phyloP scores from a whole-genome alignment of 2,113 vertebrate genomes.

The Callocephalon fimbriatum region DNA sequence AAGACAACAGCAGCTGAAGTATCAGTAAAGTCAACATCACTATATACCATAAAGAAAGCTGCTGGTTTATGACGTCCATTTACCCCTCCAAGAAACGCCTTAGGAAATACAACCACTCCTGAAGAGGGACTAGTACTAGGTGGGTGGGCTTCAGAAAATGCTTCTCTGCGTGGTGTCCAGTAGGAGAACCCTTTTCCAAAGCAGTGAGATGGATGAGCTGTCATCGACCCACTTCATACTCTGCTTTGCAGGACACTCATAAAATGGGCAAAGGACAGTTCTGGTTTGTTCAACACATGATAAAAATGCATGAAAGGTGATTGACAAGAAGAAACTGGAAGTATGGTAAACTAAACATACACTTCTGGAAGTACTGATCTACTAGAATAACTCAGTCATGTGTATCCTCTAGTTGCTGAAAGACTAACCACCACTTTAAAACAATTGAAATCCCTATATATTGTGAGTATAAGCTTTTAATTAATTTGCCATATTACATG shows the following conservation, averaged over 20 bases:
- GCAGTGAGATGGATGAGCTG: conserved; percentile 36
- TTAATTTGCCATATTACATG: conserved; percentile 55
- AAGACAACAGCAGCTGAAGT: conserved; percentile 70
- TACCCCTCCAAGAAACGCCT: conserved; percentile 6
- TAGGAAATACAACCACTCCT: not conserved
- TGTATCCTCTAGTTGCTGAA: conserved; percentile 51
- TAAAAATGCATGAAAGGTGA: not conserved
- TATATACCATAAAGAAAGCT: not conserved
- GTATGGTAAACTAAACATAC: not conserved
- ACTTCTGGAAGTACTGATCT: not conserved
- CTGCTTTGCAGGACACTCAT: not conserved
- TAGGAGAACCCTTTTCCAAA: conserved; percentile 49
- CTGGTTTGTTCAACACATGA: not conserved
- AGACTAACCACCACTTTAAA: conserved; percentile 56
- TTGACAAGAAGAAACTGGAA: conserved; percentile 2
- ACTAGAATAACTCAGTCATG: not conserved
- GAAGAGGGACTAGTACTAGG: not conserved
- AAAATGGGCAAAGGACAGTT: not conserved
- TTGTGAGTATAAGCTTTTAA: conserved; percentile 66
- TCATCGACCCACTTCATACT: not conserved
- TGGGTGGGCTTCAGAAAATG: conserved; percentile 49
- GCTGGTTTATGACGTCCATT: not conserved
- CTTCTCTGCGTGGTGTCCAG: conserved; percentile 17
- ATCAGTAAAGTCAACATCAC: conserved; percentile 47
- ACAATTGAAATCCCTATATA: conserved; percentile 54